These are phyloP conservation scores for Synchiropus splendidus DNA, from an alignment of 2,113 vertebrate species.

Conservation along the genomic window DNA sequence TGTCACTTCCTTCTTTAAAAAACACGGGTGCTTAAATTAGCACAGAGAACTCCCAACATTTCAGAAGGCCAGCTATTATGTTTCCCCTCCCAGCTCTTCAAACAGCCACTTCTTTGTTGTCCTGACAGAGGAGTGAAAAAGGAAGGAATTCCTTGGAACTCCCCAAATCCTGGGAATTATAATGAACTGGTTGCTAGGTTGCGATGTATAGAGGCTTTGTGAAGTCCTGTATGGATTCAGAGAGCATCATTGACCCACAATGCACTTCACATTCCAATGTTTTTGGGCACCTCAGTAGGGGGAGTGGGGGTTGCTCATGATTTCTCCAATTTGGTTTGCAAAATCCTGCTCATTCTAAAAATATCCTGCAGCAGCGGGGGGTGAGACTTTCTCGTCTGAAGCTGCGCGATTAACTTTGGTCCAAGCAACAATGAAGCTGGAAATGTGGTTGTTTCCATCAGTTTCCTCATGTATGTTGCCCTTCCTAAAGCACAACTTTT, in stretches of 20 bases:
- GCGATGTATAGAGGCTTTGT: slow-evolving; percentile 57
- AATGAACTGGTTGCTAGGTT: slow-evolving; percentile 62
- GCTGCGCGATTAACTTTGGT: no score
- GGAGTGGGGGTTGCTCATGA: slow-evolving; percentile 13
- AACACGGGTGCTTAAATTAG: no score
- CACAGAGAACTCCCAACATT: no score
- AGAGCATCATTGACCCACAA: slow-evolving; percentile 44
- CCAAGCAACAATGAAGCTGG: not conserved
- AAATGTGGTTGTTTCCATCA: no score
- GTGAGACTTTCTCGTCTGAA: no score
- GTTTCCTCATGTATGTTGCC: no score
- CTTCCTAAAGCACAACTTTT: no score
- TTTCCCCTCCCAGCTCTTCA: slow-evolving; percentile 31
- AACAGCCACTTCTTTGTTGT: slow-evolving; percentile 46
- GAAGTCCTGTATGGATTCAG: slow-evolving; percentile 47
- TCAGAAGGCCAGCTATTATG: slow-evolving; percentile 8
- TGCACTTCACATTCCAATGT: slow-evolving; percentile 44
- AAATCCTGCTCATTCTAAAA: not conserved
- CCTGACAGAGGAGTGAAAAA: slow-evolving; percentile 13
- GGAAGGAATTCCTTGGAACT: slow-evolving; percentile 43
- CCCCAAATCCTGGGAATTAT: slow-evolving; percentile 53
- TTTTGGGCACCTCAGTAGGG: slow-evolving; percentile 26
- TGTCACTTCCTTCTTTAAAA: no score
- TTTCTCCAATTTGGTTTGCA: slow-evolving; percentile 22
- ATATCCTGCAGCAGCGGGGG: no score